A percentile compares a stretch with the other conserved stretches of the same genome.
These are phyloP conservation scores for Erebia epiphron DNA, from an alignment of 2,888 invertebrate genomes.

Conservation along the genomic window DNA sequence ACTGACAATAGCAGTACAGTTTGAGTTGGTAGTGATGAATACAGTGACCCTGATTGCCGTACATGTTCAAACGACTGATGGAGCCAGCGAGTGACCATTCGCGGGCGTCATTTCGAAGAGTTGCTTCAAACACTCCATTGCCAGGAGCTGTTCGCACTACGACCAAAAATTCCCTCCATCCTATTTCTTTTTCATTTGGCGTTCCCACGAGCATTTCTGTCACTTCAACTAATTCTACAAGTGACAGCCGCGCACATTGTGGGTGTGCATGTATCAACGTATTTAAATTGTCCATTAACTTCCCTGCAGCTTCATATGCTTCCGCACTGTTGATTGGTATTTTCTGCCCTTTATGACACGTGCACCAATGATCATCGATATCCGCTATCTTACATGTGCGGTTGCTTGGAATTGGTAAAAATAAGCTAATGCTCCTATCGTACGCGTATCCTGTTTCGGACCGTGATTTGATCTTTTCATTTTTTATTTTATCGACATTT, in stretches of 20 bases:
- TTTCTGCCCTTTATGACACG: conserved; percentile 88
- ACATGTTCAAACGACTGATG: conserved; percentile 89
- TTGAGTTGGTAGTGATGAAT: conserved; percentile 89
- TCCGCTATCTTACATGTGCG: conserved; percentile 90
- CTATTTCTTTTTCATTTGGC: conserved; percentile 60
- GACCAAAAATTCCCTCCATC: conserved; percentile 85
- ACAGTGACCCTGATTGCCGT: conserved; percentile 91
- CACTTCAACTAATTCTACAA: conserved; percentile 86
- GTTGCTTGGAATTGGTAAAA: conserved; percentile 86
- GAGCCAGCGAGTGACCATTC: conserved; percentile 85
- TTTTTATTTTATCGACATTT: conserved; percentile 71
- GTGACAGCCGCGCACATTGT: conserved; percentile 85
- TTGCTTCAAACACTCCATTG: conserved; percentile 90
- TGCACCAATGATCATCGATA: conserved; percentile 94
- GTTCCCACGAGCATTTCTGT: conserved; percentile 81
- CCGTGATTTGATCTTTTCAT: conserved; percentile 64
- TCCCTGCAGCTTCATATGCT: conserved; percentile 83
- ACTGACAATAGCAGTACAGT: conserved; percentile 88
- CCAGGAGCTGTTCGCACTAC: conserved; percentile 86
- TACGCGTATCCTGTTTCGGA: conserved; percentile 59
- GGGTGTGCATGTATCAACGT: conserved; percentile 80
- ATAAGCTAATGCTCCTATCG: conserved; percentile 88
- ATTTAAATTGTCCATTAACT: conserved; percentile 87
- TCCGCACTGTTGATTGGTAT: conserved; percentile 77
- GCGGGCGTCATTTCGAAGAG: conserved; percentile 76